Evolutionary conservation across 2,113 vertebrate species (phyloP).

Genomic region (Rousettus leschenaultii): DNA sequence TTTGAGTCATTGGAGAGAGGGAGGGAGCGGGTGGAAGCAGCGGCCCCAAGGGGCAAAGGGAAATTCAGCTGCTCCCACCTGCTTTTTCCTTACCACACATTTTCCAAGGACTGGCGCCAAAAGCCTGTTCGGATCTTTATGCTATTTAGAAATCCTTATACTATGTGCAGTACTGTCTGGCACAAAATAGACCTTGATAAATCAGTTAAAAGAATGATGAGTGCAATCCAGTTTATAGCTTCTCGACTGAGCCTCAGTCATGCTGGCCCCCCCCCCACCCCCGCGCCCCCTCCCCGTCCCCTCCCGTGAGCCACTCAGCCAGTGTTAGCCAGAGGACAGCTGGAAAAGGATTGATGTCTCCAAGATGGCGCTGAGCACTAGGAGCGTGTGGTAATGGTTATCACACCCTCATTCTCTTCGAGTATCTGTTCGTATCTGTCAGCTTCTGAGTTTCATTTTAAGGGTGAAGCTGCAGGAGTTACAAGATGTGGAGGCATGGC

Average conservation of each 20-base stretch:
- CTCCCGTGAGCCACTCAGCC: neutral
- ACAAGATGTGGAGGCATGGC: neutral
- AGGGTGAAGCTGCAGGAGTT: neutral
- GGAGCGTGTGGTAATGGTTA: fast-evolving
- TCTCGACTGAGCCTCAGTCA: neutral
- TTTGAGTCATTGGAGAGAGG: neutral
- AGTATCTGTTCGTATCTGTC: neutral
- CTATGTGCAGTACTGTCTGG: neutral
- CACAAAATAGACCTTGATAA: neutral
- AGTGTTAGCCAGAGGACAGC: neutral
- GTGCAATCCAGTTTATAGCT: neutral
- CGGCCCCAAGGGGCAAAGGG: neutral
- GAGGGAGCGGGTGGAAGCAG: neutral
- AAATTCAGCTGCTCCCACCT: neutral
- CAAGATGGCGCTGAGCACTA: fast-evolving
- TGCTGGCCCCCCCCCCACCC: too few species aligned
- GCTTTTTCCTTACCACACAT: neutral
- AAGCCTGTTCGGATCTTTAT: neutral
- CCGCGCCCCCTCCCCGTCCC: too few species aligned
- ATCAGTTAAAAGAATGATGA: neutral
- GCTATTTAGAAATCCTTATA: neutral
- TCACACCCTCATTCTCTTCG: neutral
- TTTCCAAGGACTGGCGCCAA: neutral
- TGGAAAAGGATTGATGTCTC: neutral
- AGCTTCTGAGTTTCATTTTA: conserved; percentile 7